Base-by-base conservation (phyloP, 2,113 vertebrate species). In the Verasper variegatus region DNA sequence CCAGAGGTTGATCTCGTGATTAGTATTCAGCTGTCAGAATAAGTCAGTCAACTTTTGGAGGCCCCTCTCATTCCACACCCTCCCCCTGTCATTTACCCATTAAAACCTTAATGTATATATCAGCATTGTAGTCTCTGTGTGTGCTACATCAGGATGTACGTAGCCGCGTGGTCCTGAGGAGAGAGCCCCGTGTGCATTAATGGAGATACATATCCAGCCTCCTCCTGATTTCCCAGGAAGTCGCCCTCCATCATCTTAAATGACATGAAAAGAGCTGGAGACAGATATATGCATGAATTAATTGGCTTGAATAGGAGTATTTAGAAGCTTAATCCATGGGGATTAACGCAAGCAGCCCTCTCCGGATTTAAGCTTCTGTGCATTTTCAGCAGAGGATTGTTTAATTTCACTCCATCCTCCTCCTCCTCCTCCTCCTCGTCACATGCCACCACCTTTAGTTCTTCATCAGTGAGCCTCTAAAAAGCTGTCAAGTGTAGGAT, bases 1-100 rank as follows among this genome's bases (percentile, higher is more conserved):
- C 84, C 89, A 89, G 88, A 88, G 91, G 89, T 92, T 94, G 93
- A 95, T 95, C 94, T 94, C 83, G 80, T 93, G 90, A 95, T 95
- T 95, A 94, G 93, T 95, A 95, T 95, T 94, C 95, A 86, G 78
- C 82, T 92, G 92, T 92, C 92, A 94, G 90, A 91, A 89, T 88
- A 86, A 45, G 86, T 93, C 91, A 80, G 82, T 94, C 92, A 94
- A 94, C 86, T 92, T 92, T 93, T 90, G 58, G 90, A 84, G 73
- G 67, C 85, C 82, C 66, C 77, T 89, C 79, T 85, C 84, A 77
- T 64, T 76, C 79, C 84, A 47, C 70, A 70, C 74, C 61, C 81
- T 79, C 80, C 74, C 85, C 57, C 73, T 63, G 79, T 78, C 81
- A 71, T 84, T 83, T 84, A 81, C 65, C 75, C 57, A 76, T 88